These are phyloP conservation scores for Nycticorax nycticorax DNA, from an alignment of 2,113 vertebrate species.

Conservation along the genomic window DNA sequence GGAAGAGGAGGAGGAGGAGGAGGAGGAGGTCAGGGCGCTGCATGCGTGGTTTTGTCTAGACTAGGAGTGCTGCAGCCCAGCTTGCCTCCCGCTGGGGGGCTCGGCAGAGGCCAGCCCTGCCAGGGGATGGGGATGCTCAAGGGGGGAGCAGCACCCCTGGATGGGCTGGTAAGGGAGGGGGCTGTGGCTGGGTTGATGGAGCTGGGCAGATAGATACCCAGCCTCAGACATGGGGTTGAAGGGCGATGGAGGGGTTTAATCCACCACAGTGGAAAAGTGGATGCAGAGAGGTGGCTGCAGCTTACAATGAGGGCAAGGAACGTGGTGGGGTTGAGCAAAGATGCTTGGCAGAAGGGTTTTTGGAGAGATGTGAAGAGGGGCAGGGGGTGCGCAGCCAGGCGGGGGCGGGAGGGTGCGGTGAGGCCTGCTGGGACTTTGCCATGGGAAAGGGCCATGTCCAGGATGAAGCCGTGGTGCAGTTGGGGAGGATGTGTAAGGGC, in stretches of 20 bases:
- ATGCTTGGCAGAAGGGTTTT: background rate
- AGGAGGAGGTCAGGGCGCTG: background rate
- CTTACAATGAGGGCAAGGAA: background rate
- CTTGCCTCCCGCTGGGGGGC: background rate
- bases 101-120: background rate
- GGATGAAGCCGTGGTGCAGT: background rate
- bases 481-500: background rate
- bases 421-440: background rate
- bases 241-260: background rate
- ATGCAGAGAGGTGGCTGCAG: background rate
- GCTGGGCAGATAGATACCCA: background rate
- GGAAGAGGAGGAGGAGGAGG: background rate
- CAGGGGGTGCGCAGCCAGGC: too few relatives aligned
- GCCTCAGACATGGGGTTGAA: background rate
- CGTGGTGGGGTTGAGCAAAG: background rate
- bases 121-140: too few relatives aligned
- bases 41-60: background rate
- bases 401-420: background rate
- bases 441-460: background rate
- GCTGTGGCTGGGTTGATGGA: background rate
- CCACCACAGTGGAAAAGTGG: background rate
- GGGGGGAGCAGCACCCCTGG: background rate
- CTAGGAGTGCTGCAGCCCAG: background rate
- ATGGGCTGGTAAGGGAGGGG: background rate
- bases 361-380: background rate